Conservation (phyloP, 2,113 vertebrate genomes). For the Proterorhinus semilunaris region DNA sequence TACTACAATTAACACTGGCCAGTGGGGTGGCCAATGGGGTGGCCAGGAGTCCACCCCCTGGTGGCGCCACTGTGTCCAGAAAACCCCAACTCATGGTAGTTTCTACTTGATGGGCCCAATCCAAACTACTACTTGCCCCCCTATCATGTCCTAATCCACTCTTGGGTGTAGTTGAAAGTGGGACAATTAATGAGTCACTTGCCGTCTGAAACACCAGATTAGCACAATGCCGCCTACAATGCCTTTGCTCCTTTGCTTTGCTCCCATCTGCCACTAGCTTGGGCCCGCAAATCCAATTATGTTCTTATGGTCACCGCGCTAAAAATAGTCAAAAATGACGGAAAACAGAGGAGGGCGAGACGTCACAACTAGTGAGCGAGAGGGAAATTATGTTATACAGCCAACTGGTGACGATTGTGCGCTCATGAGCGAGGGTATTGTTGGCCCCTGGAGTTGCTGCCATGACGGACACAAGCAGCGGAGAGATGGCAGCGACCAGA, state of each 20-base stretch:
- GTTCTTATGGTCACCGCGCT: constrained; percentile 72
- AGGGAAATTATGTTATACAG: constrained; percentile 52
- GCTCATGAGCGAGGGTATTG: constrained; percentile 27
- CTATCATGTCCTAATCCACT: constrained; percentile 5
- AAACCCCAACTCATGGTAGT: no score
- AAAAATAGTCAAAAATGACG: constrained; percentile 73
- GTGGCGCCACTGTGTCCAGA: no score
- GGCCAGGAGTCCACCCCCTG: no score
- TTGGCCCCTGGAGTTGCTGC: constrained; percentile 4
- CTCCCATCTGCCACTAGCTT: constrained; percentile 67
- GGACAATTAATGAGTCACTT: constrained; percentile 45
- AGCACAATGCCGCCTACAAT: constrained; percentile 44
- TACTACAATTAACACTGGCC: no score
- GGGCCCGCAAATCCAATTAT: constrained; percentile 83
- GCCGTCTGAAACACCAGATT: constrained; percentile 61
- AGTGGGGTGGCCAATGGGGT: no score
- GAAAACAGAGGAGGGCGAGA: constrained; percentile 43
- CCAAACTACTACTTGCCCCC: neutral
- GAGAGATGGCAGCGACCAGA: constrained; percentile 40
- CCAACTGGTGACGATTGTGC: constrained; percentile 35
- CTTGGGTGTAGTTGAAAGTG: constrained; percentile 17
- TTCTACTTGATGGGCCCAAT: neutral
- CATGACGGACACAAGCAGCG: constrained; percentile 22
- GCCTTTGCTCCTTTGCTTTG: constrained; percentile 60
- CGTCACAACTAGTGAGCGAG: constrained; percentile 36